Base-by-base conservation (phyloP, 2,888 invertebrate genomes). In the Micropterix aruncella region DNA sequence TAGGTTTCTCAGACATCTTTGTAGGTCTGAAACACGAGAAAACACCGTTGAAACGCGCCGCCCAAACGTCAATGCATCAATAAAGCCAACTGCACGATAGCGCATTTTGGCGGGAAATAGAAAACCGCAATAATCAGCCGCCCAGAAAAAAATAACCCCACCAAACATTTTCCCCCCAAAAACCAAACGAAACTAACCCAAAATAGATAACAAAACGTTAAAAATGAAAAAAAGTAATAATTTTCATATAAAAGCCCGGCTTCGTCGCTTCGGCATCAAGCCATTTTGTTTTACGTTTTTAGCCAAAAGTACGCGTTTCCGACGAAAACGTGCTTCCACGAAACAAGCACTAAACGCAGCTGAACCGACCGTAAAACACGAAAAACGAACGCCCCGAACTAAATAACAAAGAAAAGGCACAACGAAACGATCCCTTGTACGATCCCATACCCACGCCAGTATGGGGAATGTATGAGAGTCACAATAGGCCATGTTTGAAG, bases 1-100 rank as follows among this genome's bases (percentile, higher is more conserved):
- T 99, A 41, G 97, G 97, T 67, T 79, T 96, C 86, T 73, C 82
- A 79, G 60, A 81, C 82, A 72, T 87, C 80, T 73, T 88, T 77
- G 27, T 15, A 7, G n/a, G n/a, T n/a, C 69, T 69, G 61, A 48
- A 63, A 45, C 48, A 52, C 57, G 56, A 52, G 57, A 18, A 37
- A 16, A 27, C 44, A 19, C 36, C 37, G 16, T 9, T 9, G 12
- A n/a, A 36, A 27, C 19, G 3, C n/a, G 27, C 27, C 19, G 3
- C n/a, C 17, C 27, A 27, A 27, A 27, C 12, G 5, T 27, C 27
- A 27, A 27, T 27, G 5, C 7, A 27, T 27, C 5, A 5, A 27
- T 27, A 5, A 12, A 7, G 27, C 27, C 27, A 12, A 12, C 27
- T 27, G 27, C 12, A 12, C 27, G 27, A 27, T 7, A 27, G 64